Percentiles rank a stretch among this genome's conserved stretches.
phyloP scores from a whole-genome alignment of 2,888 invertebrate genomes.

The Trachelus tabidus region DNA sequence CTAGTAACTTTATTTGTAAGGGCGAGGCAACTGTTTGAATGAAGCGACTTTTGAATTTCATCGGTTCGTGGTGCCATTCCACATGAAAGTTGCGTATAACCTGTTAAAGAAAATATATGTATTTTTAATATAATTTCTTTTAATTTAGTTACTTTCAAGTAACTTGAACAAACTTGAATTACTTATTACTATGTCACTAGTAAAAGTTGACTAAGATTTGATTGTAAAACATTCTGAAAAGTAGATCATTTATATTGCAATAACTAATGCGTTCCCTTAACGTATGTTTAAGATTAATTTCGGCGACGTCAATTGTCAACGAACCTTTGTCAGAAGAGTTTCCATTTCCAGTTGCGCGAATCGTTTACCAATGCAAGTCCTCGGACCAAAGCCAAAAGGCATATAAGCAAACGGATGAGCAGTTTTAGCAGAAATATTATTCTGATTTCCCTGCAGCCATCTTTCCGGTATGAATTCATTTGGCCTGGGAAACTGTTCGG shows the following conservation, averaged over 20 bases:
- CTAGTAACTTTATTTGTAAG: slow-evolving; percentile 74
- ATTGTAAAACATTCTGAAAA: too few species aligned
- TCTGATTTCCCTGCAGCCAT: slow-evolving; percentile 73
- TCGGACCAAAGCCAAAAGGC: slow-evolving; percentile 78
- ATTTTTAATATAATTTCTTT: neutral
- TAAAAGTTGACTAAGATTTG: too few species aligned
- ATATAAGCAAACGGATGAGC: slow-evolving; percentile 72
- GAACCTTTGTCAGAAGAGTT: slow-evolving; percentile 65
- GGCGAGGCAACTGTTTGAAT: slow-evolving; percentile 81
- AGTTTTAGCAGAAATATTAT: slow-evolving; percentile 60
- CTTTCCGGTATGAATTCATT: slow-evolving; percentile 74
- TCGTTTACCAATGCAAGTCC: slow-evolving; percentile 77
- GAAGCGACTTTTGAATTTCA: slow-evolving; percentile 79
- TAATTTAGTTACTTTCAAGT: neutral
- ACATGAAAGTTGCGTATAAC: slow-evolving; percentile 78
- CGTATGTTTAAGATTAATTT: too few species aligned
- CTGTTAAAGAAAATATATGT: slow-evolving; percentile 67
- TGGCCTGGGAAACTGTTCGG: slow-evolving; percentile 70
- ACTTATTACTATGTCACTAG: neutral
- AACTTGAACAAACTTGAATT: slow-evolving; percentile 12
- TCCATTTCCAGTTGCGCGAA: slow-evolving; percentile 80
- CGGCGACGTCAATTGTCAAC: slow-evolving; percentile 1
- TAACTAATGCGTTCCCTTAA: neutral
- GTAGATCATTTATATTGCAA: too few species aligned
- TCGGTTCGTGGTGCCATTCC: slow-evolving; percentile 75